Conservation (phyloP, 2,113 vertebrate genomes). For the Oryzias celebensis region DNA sequence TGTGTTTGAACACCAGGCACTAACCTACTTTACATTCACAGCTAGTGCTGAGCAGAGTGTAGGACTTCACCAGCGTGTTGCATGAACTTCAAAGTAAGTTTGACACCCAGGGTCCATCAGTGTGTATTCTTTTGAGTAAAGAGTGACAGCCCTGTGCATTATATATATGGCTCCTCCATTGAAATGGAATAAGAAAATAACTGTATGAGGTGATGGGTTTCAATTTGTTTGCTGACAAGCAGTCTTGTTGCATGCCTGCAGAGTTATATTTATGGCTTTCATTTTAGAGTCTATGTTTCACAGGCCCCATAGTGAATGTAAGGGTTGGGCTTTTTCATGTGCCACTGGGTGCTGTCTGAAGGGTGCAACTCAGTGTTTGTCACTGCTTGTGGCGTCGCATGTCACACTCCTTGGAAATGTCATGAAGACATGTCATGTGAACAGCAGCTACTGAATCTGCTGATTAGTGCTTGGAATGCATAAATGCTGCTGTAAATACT, state of each 20-base stretch:
- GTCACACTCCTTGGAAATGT: conserved; percentile 6
- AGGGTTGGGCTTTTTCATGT: not conserved
- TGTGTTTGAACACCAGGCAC: conserved; percentile 13
- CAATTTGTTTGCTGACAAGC: conserved; percentile 26
- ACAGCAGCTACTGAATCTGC: conserved; percentile 3
- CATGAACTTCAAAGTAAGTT: conserved; percentile 45
- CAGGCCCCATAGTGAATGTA: not conserved
- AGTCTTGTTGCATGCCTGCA: conserved; percentile 17
- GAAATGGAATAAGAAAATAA: conserved; percentile 27
- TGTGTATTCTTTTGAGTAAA: conserved; percentile 23
- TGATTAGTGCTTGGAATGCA: not conserved
- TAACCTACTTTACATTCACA: conserved; percentile 43
- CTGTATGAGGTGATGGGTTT: conserved; percentile 35
- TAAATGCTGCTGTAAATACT: conserved; percentile 44
- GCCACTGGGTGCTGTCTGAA: conserved; percentile 8
- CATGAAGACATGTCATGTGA: not conserved
- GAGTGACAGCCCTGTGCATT: conserved; percentile 40
- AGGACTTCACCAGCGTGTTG: conserved; percentile 31
- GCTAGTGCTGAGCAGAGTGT: conserved; percentile 17
- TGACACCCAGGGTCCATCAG: conserved; percentile 34
- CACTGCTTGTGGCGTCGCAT: conserved; percentile 19
- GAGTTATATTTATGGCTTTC: conserved; percentile 1
- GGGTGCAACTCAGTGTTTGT: not conserved
- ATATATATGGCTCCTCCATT: conserved; percentile 18
- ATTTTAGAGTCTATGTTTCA: conserved; percentile 11